Evolutionary conservation across 2,113 vertebrate genomes (phyloP).

Genomic region (Protobothrops mucrosquamatus): DNA sequence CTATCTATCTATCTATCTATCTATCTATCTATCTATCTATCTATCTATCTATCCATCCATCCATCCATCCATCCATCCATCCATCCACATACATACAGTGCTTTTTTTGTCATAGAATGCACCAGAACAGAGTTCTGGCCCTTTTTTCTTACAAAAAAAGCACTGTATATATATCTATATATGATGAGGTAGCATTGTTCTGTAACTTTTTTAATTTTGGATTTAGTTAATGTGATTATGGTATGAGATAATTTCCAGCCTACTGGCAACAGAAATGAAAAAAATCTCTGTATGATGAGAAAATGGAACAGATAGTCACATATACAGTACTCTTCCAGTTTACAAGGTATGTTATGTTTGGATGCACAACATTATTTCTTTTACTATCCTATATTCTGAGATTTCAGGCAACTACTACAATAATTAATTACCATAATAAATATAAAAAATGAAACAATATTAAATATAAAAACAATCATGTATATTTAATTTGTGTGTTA

Average conservation of each 20-base stretch:
- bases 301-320: not conserved
- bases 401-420: not conserved
- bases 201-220: not conserved
- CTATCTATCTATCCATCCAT: too few relatives aligned
- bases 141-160: too few relatives aligned
- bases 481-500: not conserved
- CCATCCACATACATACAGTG: too few relatives aligned
- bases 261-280: not conserved
- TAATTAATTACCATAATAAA: not conserved
- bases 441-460: not conserved
- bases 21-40: too few relatives aligned
- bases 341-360: not conserved
- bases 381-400: not conserved
- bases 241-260: not conserved
- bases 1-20: too few relatives aligned
- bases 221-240: not conserved
- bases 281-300: not conserved
- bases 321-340: not conserved
- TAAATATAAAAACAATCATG: not conserved
- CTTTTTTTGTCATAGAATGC: too few relatives aligned
- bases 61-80: too few relatives aligned
- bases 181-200: not conserved
- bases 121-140: too few relatives aligned
- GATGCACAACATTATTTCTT: not conserved
- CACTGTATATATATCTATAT: not conserved